These are phyloP conservation scores for Lycia hirtaria DNA, from an alignment of 2,888 invertebrate genomes.

Conservation along the genomic window DNA sequence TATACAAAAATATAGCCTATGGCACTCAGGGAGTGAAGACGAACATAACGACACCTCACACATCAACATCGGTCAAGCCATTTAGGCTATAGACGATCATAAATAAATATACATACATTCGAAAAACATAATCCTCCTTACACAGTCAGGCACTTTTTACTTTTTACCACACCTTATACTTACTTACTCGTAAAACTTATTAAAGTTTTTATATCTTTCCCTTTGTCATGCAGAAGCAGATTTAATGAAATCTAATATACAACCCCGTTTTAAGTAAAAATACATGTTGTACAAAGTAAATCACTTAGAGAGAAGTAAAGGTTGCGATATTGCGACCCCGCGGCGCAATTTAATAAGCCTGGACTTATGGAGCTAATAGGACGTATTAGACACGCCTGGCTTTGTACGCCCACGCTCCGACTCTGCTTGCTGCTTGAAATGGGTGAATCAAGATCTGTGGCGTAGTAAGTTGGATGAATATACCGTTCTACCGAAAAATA, in stretches of 20 bases:
- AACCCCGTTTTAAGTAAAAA: constrained; percentile 19
- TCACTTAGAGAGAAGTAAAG: constrained; percentile 29
- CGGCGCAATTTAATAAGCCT: constrained; percentile 37
- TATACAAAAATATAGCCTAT: too few relatives aligned
- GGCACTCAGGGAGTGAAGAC: too few relatives aligned
- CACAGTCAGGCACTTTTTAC: too few relatives aligned
- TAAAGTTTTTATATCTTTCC: constrained; percentile 6
- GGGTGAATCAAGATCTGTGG: constrained; percentile 4
- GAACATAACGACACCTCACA: too few relatives aligned
- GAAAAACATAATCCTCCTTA: too few relatives aligned
- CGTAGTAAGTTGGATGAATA: neutral
- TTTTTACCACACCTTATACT: too few relatives aligned
- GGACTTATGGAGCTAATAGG: constrained; percentile 39
- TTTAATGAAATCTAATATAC: constrained; percentile 4
- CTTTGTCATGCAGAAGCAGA: constrained; percentile 7
- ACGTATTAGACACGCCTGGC: constrained; percentile 28
- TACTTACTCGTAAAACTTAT: neutral
- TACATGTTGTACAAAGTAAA: constrained; percentile 25
- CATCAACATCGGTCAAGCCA: too few relatives aligned
- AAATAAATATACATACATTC: too few relatives aligned
- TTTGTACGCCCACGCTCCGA: constrained; percentile 28
- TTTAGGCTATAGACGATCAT: too few relatives aligned
- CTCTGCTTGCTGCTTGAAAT: constrained; percentile 8
- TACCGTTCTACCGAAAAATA: neutral
- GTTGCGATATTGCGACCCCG: constrained; percentile 33